Conservation (phyloP, 2,888 invertebrate species). For the Leucoma salicis region DNA sequence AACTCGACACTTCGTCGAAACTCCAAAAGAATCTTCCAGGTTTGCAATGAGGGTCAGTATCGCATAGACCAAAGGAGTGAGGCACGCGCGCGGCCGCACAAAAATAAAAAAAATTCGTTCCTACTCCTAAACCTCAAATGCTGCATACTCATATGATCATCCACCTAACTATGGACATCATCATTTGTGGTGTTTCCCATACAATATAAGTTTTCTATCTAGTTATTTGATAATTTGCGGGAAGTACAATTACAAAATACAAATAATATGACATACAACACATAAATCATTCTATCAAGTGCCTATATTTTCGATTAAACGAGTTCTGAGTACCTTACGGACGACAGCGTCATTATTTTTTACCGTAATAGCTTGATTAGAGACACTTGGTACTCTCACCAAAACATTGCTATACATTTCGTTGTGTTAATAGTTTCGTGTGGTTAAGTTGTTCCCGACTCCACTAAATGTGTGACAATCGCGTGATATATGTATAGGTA, state of each 20-base stretch:
- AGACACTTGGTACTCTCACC: constrained; percentile 21
- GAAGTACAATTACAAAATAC: constrained; percentile 29
- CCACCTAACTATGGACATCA: no score
- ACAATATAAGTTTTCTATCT: constrained; percentile 47
- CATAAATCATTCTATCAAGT: constrained; percentile 9
- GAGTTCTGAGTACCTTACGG: constrained; percentile 17
- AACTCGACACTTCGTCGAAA: no score
- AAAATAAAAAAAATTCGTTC: no score
- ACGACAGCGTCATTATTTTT: constrained; percentile 36
- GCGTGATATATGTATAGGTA: constrained; percentile 61
- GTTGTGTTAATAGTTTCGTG: constrained; percentile 20
- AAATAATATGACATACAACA: constrained; percentile 5
- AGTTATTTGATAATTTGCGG: constrained; percentile 56
- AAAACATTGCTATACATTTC: constrained; percentile 17
- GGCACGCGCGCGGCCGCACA: no score
- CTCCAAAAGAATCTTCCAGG: no score
- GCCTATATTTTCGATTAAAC: constrained; percentile 17
- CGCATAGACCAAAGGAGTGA: no score
- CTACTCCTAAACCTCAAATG: no score
- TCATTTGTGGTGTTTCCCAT: no score
- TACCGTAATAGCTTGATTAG: constrained; percentile 30
- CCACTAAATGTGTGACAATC: constrained; percentile 49
- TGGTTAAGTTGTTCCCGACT: constrained; percentile 25
- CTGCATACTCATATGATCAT: no score
- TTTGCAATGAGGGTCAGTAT: no score